Evolutionary conservation across 2,888 invertebrate genomes (phyloP), one percentile per base, ranked within the genome.

Genomic region (Frankliniella fusca): DNA sequence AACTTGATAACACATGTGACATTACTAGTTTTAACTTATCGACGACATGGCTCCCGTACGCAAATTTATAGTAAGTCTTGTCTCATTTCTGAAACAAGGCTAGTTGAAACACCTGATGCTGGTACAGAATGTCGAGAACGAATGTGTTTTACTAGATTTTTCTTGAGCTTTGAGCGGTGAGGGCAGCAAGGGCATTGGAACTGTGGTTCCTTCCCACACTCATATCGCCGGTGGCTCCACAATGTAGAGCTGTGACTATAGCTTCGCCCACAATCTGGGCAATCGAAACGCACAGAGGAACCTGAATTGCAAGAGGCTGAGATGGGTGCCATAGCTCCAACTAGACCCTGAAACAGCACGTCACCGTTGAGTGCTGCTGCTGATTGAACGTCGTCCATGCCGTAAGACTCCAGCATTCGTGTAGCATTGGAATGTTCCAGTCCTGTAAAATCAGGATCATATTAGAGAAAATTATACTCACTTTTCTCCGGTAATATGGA

Each of bases 121-220:
- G 38, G 38, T 38, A 38, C 2, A 38, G 61, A n/a, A 18, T 54
- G 82, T 38, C 70, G 79, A 54, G 79, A 50, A 3, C 38, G 27
- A 0, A 90, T 88, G 84, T 91, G 91, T 81, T 88, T 88, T 83
- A 89, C 88, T 54, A 91, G 87, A 84, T 89, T 90, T 83, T 90
- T 90, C 85, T 89, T 89, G 85, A 90, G 90, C 83, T 90, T 89
- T 48, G 90, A 90, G 83, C 89, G 87, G 84, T 88, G 88, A 8
- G 89, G 87, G 84, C 92, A 92, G 84, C 90, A 88, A 0, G 88
- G 88, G 84, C 92, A 92, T 83, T 88, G 88, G 85, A 91, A 90
- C 81, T 89, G 89, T 0, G 91, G 91, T 83, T 89, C 89, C 82
- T 90, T 89, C 82, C 92, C 91, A 85, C 92, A 92, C 85, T 92